phyloP scores from a whole-genome alignment of 2,113 vertebrate species.

The Melanerpes formicivorus region DNA sequence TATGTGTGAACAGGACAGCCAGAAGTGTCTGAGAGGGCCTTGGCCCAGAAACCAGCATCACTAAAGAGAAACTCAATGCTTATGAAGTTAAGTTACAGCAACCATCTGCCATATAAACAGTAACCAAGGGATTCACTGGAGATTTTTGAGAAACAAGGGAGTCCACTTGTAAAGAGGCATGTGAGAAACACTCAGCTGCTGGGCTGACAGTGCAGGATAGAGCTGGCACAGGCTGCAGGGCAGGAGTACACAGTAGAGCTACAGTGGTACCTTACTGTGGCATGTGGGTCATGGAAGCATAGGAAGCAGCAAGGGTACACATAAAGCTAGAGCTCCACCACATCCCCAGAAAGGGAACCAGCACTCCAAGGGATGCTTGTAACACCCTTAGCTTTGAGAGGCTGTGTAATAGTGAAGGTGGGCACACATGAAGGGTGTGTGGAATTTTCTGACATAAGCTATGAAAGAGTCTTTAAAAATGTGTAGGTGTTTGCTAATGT shows the following conservation, averaged over 20 bases:
- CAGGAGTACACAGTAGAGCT: neutral
- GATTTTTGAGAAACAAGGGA: neutral
- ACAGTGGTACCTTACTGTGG: fast-evolving
- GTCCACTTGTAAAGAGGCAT: neutral
- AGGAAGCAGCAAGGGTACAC: fast-evolving
- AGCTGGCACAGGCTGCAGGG: fast-evolving
- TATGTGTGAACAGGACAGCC: fast-evolving
- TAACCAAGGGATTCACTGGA: neutral
- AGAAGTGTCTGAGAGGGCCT: neutral
- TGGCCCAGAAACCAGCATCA: neutral
- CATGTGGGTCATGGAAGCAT: fast-evolving
- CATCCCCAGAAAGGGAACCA: neutral
- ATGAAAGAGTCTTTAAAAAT: neutral
- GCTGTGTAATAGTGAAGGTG: fast-evolving
- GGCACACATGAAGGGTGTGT: fast-evolving
- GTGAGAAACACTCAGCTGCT: too few species aligned
- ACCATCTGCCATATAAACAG: neutral
- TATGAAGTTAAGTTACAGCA: neutral
- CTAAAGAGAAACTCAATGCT: neutral
- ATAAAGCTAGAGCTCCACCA: neutral
- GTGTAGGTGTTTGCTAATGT: neutral
- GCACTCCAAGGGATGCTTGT: neutral
- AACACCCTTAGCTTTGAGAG: neutral
- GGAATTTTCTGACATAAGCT: neutral
- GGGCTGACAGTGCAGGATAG: neutral